Percentiles rank a stretch among this genome's conserved stretches.
Evolutionary conservation across 2,888 invertebrate species (phyloP).

Genomic region (Serrognathus titanus): DNA sequence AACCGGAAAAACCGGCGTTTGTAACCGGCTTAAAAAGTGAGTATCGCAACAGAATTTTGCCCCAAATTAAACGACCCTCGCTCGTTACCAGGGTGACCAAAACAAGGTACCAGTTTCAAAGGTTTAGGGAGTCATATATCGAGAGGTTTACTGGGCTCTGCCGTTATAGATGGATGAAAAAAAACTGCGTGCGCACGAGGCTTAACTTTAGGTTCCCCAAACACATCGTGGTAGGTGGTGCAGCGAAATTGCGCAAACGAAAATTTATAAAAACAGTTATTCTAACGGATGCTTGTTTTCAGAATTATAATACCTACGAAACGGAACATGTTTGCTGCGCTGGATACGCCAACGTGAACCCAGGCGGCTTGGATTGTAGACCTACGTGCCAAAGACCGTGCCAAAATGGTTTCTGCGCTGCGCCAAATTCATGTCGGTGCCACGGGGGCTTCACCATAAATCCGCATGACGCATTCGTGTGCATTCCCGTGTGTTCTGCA

Average conservation of each 20-base stretch:
- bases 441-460: constrained; percentile 32
- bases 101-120: too few species aligned
- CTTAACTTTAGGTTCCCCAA: too few species aligned
- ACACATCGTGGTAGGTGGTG: not conserved
- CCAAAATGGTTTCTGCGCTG: constrained; percentile 27
- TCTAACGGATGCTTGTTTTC: not conserved
- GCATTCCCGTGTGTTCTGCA: constrained; percentile 17
- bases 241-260: not conserved
- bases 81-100: too few species aligned
- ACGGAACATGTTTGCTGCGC: not conserved
- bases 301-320: not conserved
- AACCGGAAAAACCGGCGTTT: too few species aligned
- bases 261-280: not conserved
- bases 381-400: constrained; percentile 27
- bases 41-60: too few species aligned
- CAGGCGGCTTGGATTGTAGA: constrained; percentile 15
- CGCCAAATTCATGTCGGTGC: constrained; percentile 27
- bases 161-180: too few species aligned
- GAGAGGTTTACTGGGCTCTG: too few species aligned
- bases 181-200: too few species aligned
- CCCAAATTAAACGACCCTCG: too few species aligned
- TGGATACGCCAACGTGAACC: not conserved
- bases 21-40: too few species aligned
- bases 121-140: too few species aligned
- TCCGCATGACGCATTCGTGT: constrained; percentile 26